These are phyloP conservation scores for Megaceryle maxima DNA, from an alignment of 2,113 vertebrate species.

Conservation along the genomic window DNA sequence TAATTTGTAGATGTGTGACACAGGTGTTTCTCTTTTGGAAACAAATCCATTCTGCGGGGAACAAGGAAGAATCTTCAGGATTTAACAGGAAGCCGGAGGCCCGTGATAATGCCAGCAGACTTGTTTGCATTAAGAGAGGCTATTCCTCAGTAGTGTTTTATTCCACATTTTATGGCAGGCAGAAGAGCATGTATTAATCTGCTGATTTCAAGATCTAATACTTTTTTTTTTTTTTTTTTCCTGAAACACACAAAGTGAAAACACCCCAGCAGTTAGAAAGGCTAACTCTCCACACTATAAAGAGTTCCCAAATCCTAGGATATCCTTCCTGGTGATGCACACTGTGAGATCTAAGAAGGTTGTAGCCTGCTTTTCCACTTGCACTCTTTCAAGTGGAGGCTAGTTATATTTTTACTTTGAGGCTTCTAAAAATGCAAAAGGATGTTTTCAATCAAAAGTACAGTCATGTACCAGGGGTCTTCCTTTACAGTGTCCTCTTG, in stretches of 20 bases:
- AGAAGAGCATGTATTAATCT: background rate
- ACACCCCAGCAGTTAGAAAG: background rate
- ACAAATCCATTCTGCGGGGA: background rate
- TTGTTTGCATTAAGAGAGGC: background rate
- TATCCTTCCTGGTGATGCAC: background rate
- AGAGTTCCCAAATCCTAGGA: background rate
- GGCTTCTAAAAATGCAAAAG: background rate
- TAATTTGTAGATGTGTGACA: slow-evolving; percentile 14
- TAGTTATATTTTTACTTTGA: background rate
- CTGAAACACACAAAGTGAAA: background rate
- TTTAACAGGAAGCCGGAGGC: background rate
- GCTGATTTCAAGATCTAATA: background rate
- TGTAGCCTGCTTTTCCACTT: background rate
- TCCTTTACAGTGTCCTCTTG: background rate
- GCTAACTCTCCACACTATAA: background rate
- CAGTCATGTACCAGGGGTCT: accelerated
- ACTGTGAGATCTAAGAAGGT: background rate
- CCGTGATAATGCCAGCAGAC: background rate
- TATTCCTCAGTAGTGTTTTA: background rate
- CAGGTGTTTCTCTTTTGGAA: background rate
- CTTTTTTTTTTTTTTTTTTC: background rate
- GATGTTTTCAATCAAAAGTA: background rate
- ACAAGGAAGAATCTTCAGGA: background rate
- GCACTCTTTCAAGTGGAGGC: background rate
- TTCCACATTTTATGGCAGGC: background rate